These are phyloP conservation scores for Crossaster papposus DNA, from an alignment of 53 echinoderm and acorn worm species.

Conservation along the genomic window DNA sequence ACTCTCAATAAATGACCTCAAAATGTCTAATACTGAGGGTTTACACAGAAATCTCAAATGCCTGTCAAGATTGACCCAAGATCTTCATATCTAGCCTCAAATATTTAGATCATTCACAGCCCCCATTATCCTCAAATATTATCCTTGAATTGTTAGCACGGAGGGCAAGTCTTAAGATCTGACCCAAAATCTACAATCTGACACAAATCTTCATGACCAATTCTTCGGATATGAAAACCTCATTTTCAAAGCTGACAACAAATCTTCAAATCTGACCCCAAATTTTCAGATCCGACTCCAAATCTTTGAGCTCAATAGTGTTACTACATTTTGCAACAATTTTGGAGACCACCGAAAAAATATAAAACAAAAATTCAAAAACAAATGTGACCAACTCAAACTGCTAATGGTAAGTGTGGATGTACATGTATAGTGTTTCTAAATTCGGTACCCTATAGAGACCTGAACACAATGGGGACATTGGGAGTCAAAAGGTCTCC, in stretches of 20 bases:
- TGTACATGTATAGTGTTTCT: too few species aligned
- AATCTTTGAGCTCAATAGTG: neutral
- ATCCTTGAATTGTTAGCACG: neutral
- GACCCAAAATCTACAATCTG: neutral
- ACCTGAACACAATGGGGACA: too few species aligned
- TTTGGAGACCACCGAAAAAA: too few species aligned
- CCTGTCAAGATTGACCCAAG: neutral
- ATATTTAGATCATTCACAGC: neutral
- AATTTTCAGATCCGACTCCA: slow-evolving; percentile 4
- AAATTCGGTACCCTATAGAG: too few species aligned
- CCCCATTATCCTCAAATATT: neutral
- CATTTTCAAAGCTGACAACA: neutral
- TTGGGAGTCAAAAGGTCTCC: too few species aligned
- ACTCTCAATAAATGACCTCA: neutral
- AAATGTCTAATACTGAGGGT: too few species aligned
- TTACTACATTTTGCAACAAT: too few species aligned
- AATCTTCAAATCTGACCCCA: neutral
- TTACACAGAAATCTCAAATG: neutral
- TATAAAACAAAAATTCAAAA: too few species aligned
- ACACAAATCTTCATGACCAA: neutral
- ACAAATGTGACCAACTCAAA: too few species aligned
- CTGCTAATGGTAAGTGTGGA: too few species aligned
- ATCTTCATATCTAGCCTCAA: neutral
- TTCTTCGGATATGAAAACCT: too few species aligned
- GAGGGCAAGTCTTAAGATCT: neutral